Base-by-base conservation (phyloP, 2,888 invertebrate genomes). In the Hypomecis atomaria region DNA sequence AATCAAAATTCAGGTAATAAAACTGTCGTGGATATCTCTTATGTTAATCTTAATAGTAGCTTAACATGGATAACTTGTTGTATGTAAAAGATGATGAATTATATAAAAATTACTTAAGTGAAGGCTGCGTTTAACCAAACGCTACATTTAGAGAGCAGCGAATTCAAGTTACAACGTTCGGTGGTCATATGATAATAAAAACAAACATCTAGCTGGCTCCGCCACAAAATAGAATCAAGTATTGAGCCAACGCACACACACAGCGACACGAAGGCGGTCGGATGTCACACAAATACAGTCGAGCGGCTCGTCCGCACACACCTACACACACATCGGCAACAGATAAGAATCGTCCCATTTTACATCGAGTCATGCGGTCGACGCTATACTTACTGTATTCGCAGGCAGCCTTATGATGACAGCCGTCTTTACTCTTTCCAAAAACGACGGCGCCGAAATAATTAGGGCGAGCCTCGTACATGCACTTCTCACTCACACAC, bases 271-370 rank as follows among this genome's bases (percentile, higher is more conserved):
- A 69, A 81, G 74, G 83, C 87, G 88, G 86, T 89, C 88, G 89
- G 88, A 87, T 89, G 87, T 89, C 89, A 89, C 89, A 78, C 91
- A 87, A 76, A 86, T 88, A 78, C 71, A 65, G 71, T 72, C 79
- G 71, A 69, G 69, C 71, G 62, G 74, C 66, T 71, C 73, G 75
- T 80, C 80, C 78, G 72, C 81, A 80, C 81, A 80, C 82, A 82
- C 86, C 80, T 82, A 81, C 82, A 74, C 83, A 82, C 82, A 83
- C 82, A 81, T 75, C 73, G 78, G 70, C 82, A 78, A 77, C 81
- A 91, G 92, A 92, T 92, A 92, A 92, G 88, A 89, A 90, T 90
- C 90, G 92, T 91, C 88, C 92, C 88, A 92, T 92, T 91, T 92
- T 89, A 90, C 90, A 90, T 88, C 85, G 85, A 89, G 87, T 90